Evolutionary conservation across 2,888 invertebrate species (phyloP).

Genomic region (Spilosoma lubricipeda): DNA sequence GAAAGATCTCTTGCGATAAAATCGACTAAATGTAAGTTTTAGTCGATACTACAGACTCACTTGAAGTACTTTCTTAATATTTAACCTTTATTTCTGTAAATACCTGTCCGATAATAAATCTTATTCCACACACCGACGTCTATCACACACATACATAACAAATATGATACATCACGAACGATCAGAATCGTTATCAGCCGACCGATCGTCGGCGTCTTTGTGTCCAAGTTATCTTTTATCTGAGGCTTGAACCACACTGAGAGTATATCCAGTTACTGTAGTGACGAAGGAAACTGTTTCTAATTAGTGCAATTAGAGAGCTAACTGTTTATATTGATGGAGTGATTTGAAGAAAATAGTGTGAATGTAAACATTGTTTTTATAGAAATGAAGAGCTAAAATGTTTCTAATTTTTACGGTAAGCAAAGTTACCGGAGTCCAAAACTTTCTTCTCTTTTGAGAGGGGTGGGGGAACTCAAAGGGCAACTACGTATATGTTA

Average conservation of each 20-base stretch:
- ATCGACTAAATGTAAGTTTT: background rate
- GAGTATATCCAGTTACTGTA: conserved; percentile 70
- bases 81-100: background rate
- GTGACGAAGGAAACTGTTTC: conserved; percentile 71
- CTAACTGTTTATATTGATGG: conserved; percentile 4
- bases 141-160: conserved; percentile 14
- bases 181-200: conserved; percentile 54
- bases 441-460: too few relatives aligned
- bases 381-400: too few relatives aligned
- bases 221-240: conserved; percentile 55
- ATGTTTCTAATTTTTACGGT: too few relatives aligned
- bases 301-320: conserved; percentile 79
- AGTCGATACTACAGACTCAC: background rate
- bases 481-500: too few relatives aligned
- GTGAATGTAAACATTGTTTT: too few relatives aligned
- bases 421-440: too few relatives aligned
- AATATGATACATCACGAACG: conserved; percentile 48
- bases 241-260: conserved; percentile 45
- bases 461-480: too few relatives aligned
- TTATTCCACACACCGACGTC: conserved; percentile 11
- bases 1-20: background rate
- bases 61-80: background rate
- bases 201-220: conserved; percentile 63
- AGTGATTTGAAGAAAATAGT: background rate
- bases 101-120: conserved; percentile 9